Conservation (phyloP, 1,140 invertebrate genomes). For the Caerostris darwini region DNA sequence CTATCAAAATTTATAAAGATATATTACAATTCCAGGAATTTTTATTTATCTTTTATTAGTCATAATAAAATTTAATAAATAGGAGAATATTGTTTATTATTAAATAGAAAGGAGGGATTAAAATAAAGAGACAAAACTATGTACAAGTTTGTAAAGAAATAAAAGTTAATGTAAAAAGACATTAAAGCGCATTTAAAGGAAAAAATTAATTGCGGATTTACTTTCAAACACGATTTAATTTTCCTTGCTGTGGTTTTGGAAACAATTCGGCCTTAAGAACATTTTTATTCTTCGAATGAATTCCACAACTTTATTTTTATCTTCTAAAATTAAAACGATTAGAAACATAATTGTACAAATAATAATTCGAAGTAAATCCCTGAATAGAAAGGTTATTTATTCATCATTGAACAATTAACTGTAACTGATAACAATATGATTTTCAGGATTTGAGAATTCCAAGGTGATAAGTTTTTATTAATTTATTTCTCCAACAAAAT, state of each 20-base stretch:
- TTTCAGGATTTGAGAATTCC: too few relatives aligned
- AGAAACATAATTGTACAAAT: neutral
- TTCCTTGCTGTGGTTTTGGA: neutral
- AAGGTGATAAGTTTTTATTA: too few relatives aligned
- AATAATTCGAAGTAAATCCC: neutral
- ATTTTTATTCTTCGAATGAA: neutral
- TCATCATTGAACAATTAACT: too few relatives aligned
- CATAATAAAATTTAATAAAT: too few relatives aligned
- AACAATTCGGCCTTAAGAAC: neutral
- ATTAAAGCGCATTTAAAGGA: neutral
- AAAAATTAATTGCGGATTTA: constrained; percentile 3
- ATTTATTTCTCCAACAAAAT: too few relatives aligned
- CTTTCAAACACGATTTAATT: neutral
- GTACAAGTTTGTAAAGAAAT: neutral
- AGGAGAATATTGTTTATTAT: too few relatives aligned
- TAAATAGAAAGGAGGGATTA: too few relatives aligned
- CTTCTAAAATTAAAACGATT: neutral
- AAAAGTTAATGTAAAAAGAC: neutral
- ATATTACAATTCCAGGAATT: too few relatives aligned
- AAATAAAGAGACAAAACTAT: neutral
- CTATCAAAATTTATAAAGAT: too few relatives aligned
- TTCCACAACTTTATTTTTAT: neutral
- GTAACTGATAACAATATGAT: too few relatives aligned
- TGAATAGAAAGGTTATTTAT: too few relatives aligned
- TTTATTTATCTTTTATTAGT: too few relatives aligned